Percentiles rank a stretch among this genome's conserved stretches.
These are phyloP conservation scores for Drosophila punjabiensis DNA, from an alignment of 1,140 invertebrate species.

Conservation along the genomic window DNA sequence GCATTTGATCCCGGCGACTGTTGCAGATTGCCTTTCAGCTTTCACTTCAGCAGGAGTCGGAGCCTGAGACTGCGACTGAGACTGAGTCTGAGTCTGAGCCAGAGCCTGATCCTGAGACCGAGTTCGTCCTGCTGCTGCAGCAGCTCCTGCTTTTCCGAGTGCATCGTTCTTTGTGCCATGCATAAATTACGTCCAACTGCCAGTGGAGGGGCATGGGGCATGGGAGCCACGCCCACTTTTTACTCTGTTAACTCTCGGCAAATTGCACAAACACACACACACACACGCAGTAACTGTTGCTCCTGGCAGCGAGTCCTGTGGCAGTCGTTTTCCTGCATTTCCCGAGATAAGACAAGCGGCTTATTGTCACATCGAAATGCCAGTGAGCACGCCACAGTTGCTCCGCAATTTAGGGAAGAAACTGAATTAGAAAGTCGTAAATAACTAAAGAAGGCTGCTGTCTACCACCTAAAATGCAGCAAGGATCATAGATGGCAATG, in stretches of 20 bases:
- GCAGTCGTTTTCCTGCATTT: constrained; percentile 12
- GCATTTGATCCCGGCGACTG: constrained; percentile 47
- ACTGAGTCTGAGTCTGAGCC: background rate
- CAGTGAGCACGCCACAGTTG: background rate
- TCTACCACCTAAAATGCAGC: background rate
- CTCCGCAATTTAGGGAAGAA: background rate
- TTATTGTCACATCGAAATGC: constrained; percentile 27
- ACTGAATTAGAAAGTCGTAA: constrained; percentile 1
- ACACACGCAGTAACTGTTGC: constrained; percentile 10
- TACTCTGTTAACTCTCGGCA: constrained; percentile 38
- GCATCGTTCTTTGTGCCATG: constrained; percentile 46
- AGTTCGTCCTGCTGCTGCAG: constrained; percentile 19
- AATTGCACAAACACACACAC: constrained; percentile 24
- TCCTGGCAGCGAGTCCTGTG: background rate
- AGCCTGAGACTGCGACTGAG: background rate
- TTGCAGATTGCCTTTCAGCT: constrained; percentile 30
- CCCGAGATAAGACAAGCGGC: constrained; percentile 27
- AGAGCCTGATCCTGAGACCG: background rate
- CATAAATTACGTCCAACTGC: constrained; percentile 58
- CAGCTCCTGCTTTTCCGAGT: constrained; percentile 40
- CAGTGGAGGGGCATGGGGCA: constrained; percentile 9
- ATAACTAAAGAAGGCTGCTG: background rate
- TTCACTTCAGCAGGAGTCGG: background rate
- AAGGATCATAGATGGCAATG: background rate
- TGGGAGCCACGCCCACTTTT: constrained; percentile 7